Evolutionary conservation across 2,797 vertebrate genomes (phyloP), one percentile per base, ranked within the genome.

Genomic region (Chelon auratus): DNA sequence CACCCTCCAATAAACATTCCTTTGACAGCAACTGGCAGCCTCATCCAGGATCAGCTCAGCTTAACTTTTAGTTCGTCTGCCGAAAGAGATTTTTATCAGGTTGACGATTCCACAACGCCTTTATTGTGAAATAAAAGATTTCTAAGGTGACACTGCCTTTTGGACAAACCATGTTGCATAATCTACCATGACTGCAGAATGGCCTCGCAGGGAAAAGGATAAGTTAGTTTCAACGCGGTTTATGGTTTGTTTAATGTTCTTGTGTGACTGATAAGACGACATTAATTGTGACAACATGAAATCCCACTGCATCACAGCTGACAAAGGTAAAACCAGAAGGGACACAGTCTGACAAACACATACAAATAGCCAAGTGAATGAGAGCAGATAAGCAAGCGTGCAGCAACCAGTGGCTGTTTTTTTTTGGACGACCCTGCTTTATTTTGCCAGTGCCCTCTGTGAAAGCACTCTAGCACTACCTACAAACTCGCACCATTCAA

Each of bases 1-100:
- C 64, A 50, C 0, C 42, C 68, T 68, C 70, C 73, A 88, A 87
- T 88, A 90, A 82, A 92, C 87, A 83, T 42, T 26, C 50, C 42
- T 30, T 33, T 61, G 60, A 55, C 39, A 42, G 59, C 64, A 55
- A 51, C 62, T 17, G 45, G 37, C 40, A 40, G 45, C 45, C 65
- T 56, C 68, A 76, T 39, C 62, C 39, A 40, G 72, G 67, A 76
- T 75, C 79, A 76, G 63, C 4, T 24, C 48, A 10, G 50, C 68
- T 65, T 66, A 60, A 13, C 39, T 52, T 54, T 61, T 8, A 58
- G 14, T 26, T 59, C 12, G 17, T 30, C 53, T 62, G 11, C 42
- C 51, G 22, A 2, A 2, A 20, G 11, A 47, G 15, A 36, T 69
- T 52, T 48, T 42, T 43, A 40, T 14, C 47, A 18, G n/a, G 1